These are phyloP conservation scores for Gymnogyps californianus DNA, from an alignment of 2,113 vertebrate species.

Conservation along the genomic window DNA sequence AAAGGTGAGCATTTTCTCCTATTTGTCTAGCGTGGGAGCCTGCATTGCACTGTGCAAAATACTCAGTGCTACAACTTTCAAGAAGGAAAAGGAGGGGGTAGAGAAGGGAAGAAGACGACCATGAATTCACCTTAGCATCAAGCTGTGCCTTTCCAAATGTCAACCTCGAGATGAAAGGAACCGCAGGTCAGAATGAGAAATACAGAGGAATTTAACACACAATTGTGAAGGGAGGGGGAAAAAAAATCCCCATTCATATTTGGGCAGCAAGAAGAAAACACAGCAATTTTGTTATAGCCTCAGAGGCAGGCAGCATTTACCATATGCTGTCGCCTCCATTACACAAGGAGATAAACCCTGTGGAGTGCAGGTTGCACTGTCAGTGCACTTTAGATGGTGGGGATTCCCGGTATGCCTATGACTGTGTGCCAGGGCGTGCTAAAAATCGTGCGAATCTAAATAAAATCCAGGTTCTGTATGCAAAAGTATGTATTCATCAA, in stretches of 20 bases:
- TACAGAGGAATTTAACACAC: not conserved
- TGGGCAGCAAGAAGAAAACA: conserved; percentile 4
- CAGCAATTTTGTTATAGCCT: not conserved
- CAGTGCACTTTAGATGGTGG: not conserved
- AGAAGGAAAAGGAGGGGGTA: not conserved
- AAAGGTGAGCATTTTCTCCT: not conserved
- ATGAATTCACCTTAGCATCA: not conserved
- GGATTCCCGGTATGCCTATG: not conserved
- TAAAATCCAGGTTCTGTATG: not conserved
- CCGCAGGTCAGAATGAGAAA: not conserved
- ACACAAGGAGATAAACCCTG: not conserved
- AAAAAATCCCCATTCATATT: not conserved
- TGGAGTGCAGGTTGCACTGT: not conserved
- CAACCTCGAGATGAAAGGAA: not conserved
- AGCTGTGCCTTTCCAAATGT: not conserved
- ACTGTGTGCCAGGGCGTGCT: not conserved
- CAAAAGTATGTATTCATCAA: not conserved
- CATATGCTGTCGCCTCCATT: not conserved
- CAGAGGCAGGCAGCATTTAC: conserved; percentile 1
- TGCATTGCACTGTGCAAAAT: not conserved
- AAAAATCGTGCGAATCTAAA: not conserved
- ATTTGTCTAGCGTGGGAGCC: fast-evolving
- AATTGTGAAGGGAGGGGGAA: not conserved
- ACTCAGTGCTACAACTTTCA: not conserved
- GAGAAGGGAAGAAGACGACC: not conserved